phyloP scores from a whole-genome alignment of 2,888 invertebrate species.

The Nematopogon swammerdamellus region DNA sequence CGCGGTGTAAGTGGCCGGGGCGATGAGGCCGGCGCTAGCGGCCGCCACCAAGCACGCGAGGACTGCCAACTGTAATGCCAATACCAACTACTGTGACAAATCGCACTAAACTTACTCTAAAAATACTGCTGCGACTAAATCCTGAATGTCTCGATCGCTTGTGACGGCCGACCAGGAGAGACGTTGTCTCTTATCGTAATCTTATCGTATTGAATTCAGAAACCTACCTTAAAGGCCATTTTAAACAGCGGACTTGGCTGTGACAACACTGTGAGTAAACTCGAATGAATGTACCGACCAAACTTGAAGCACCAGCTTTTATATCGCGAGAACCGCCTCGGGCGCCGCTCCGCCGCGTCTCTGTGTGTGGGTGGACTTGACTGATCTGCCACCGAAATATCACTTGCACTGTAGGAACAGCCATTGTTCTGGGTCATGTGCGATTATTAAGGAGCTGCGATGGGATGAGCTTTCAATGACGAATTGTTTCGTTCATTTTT shows the following conservation, averaged over 20 bases:
- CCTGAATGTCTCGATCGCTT: no score
- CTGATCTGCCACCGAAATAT: neutral
- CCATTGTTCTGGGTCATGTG: no score
- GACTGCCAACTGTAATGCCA: slow-evolving; percentile 31
- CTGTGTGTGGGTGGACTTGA: neutral
- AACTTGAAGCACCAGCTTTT: neutral
- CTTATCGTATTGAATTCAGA: no score
- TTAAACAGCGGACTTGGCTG: neutral
- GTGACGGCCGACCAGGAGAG: no score
- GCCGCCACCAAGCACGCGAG: slow-evolving; percentile 37
- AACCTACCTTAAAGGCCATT: neutral
- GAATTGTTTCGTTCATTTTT: no score
- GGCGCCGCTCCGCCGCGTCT: neutral
- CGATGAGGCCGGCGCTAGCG: slow-evolving; percentile 31
- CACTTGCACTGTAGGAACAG: neutral
- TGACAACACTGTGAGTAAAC: neutral
- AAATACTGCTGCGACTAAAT: no score
- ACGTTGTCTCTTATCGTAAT: no score
- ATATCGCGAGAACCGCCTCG: neutral
- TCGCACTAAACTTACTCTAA: no score
- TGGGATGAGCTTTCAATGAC: no score
- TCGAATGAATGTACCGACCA: neutral
- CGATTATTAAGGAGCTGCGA: no score
- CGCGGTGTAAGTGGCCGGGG: slow-evolving; percentile 23
- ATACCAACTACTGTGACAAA: no score